Conservation (phyloP, 2,113 vertebrate genomes). For the Ochotona princeps region DNA sequence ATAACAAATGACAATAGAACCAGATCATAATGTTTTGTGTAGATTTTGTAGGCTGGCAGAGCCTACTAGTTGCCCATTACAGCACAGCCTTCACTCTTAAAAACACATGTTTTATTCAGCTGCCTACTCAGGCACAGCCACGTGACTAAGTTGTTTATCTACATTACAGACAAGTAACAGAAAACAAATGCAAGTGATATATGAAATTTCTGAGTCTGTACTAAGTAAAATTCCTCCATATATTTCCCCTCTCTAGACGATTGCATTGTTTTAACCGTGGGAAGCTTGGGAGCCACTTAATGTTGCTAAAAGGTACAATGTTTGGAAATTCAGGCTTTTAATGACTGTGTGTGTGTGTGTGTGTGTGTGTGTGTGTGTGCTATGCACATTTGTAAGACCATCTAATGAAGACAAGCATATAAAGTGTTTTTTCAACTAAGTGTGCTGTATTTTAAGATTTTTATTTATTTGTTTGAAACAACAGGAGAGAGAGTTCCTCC, state of each 20-base stretch:
- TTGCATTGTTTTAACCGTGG: background rate
- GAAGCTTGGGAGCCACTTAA: background rate
- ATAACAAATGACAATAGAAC: background rate
- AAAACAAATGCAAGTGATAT: background rate
- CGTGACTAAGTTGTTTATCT: background rate
- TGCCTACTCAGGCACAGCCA: background rate
- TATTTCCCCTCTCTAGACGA: background rate
- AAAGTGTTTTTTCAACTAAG: background rate
- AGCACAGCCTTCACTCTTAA: background rate
- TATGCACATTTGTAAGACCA: background rate
- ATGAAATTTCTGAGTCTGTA: background rate
- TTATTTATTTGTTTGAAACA: too few species aligned
- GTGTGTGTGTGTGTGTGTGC: background rate
- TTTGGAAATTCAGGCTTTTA: background rate
- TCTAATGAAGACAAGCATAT: background rate
- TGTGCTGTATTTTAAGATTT: background rate
- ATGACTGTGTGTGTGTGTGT: background rate
- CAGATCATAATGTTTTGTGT: background rate
- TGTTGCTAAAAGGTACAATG: background rate
- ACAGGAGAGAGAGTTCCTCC: too few species aligned
- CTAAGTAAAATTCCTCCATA: background rate
- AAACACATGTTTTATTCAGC: background rate
- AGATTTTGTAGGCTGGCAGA: too few species aligned
- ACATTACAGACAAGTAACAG: background rate
- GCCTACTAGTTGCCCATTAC: background rate